These are phyloP conservation scores for Oxyura jamaicensis DNA, from an alignment of 2,113 vertebrate species.

Conservation along the genomic window DNA sequence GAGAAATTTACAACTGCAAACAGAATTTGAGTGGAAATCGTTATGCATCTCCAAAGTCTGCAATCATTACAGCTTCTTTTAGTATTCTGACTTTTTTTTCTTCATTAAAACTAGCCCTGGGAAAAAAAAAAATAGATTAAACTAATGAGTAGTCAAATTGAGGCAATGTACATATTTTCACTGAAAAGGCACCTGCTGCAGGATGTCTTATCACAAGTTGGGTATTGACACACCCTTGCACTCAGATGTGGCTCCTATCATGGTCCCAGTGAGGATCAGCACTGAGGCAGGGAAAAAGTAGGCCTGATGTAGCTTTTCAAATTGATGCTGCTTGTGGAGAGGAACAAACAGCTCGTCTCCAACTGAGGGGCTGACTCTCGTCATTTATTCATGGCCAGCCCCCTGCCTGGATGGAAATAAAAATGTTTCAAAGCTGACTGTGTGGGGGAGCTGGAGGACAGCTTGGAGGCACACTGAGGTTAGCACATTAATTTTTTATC, in stretches of 20 bases:
- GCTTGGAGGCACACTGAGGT: constrained; percentile 68
- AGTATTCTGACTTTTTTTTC: background rate
- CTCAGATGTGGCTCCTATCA: constrained; percentile 51
- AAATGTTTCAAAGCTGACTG: constrained; percentile 66
- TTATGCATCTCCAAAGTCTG: background rate
- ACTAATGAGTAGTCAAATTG: constrained; percentile 11
- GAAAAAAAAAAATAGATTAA: background rate
- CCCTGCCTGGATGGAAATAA: constrained; percentile 72
- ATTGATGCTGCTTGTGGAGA: constrained; percentile 66
- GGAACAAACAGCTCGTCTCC: constrained; percentile 67
- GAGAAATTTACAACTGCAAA: background rate
- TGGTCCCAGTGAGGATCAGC: background rate
- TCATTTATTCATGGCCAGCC: constrained; percentile 73
- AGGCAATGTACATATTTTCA: constrained; percentile 30
- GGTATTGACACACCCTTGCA: constrained; percentile 33
- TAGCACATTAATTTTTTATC: constrained; percentile 68
- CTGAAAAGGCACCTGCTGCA: constrained; percentile 37
- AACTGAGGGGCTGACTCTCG: constrained; percentile 67
- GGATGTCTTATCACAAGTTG: background rate
- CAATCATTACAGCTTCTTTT: background rate
- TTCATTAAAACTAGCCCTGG: constrained; percentile 4
- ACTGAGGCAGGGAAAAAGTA: constrained; percentile 39
- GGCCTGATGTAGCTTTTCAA: constrained; percentile 61
- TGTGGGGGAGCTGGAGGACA: constrained; percentile 60
- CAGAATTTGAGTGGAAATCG: background rate